Conservation (phyloP, 2,888 invertebrate genomes). For the Metacarcinus magister region DNA sequence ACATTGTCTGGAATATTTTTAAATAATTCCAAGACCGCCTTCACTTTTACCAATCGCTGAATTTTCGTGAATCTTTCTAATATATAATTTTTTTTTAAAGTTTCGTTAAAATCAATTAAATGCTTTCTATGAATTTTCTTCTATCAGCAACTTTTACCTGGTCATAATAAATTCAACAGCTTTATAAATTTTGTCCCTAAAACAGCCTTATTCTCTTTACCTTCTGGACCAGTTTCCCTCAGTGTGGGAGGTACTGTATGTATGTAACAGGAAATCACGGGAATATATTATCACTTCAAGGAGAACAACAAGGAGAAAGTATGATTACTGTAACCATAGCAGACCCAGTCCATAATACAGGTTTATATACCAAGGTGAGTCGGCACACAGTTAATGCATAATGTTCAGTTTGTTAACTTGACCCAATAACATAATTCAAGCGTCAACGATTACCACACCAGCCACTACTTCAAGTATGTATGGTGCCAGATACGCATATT, state of each 20-base stretch:
- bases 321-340: neutral
- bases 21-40: neutral
- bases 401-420: neutral
- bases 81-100: neutral
- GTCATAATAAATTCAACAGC: neutral
- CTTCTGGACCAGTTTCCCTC: neutral
- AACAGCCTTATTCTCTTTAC: neutral
- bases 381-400: neutral
- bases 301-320: neutral
- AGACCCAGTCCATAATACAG: neutral
- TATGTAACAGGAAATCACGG: conserved; percentile 23
- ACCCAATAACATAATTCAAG: neutral
- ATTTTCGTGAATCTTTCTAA: neutral
- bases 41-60: neutral
- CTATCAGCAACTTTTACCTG: neutral
- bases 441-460: neutral
- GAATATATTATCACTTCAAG: neutral
- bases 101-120: neutral
- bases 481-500: neutral
- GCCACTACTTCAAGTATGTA: neutral
- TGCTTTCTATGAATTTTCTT: neutral
- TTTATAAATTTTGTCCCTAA: neutral
- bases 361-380: neutral
- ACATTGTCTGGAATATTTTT: neutral
- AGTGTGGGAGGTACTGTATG: neutral